These are phyloP conservation scores for Gibbula magus DNA, from an alignment of 2,888 invertebrate genomes.

Conservation along the genomic window DNA sequence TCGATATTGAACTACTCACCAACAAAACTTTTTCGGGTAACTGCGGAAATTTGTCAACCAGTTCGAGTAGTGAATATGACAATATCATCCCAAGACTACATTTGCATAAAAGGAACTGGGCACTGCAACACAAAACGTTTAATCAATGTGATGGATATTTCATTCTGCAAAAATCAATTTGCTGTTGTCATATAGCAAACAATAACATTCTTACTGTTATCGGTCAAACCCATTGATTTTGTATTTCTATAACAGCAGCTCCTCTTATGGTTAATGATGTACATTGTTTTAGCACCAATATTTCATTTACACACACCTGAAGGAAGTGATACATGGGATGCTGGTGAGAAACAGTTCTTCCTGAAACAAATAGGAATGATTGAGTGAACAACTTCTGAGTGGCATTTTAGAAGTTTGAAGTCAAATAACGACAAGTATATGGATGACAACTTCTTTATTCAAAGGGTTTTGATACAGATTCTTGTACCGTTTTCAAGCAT, in stretches of 20 bases:
- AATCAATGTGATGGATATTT: no score
- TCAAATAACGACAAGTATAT: no score
- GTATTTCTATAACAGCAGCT: no score
- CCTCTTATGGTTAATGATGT: background rate
- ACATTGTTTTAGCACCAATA: no score
- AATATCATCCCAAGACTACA: background rate
- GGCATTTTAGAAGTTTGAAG: no score
- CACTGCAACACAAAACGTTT: constrained; percentile 35
- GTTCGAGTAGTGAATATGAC: background rate
- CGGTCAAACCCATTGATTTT: background rate
- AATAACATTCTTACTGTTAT: no score
- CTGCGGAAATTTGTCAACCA: background rate
- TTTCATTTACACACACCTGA: constrained; percentile 42
- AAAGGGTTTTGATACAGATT: no score
- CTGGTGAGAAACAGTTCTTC: constrained; percentile 49
- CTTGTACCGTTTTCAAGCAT: no score
- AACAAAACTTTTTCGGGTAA: constrained; percentile 20
- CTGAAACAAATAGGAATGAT: constrained; percentile 42
- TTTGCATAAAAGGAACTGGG: constrained; percentile 41
- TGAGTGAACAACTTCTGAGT: no score
- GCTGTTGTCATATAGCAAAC: no score
- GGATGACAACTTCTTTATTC: no score
- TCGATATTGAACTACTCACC: background rate
- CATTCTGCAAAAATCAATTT: no score
- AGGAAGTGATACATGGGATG: constrained; percentile 53